A percentile compares a stretch with the other conserved stretches of the same genome.
Conservation (phyloP, 2,888 invertebrate species). For the Carpatolechia fugitivella region DNA sequence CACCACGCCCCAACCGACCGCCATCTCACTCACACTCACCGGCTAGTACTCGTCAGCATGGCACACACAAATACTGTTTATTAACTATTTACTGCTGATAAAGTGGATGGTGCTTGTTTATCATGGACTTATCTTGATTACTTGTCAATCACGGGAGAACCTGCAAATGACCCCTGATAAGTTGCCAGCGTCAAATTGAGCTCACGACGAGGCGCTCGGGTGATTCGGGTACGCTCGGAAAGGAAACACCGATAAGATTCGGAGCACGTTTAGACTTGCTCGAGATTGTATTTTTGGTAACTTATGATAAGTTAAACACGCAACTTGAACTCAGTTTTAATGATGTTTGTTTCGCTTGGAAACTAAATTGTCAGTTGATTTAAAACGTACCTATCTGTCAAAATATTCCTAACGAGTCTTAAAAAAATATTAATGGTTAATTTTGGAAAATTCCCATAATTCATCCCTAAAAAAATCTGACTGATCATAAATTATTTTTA, state of each 20-base stretch:
- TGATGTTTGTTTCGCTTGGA: too few relatives aligned
- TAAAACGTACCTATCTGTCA: too few relatives aligned
- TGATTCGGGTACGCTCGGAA: background rate
- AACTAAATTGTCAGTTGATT: too few relatives aligned
- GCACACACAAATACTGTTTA: constrained; percentile 49
- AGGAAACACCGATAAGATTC: constrained; percentile 16
- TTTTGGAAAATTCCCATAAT: too few relatives aligned
- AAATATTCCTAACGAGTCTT: too few relatives aligned
- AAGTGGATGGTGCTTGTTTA: constrained; percentile 29
- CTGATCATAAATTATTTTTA: too few relatives aligned
- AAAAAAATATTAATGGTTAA: too few relatives aligned
- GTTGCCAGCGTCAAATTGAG: constrained; percentile 6
- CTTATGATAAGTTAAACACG: too few relatives aligned
- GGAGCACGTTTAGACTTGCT: constrained; percentile 1
- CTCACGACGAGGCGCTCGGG: background rate
- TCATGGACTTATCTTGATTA: constrained; percentile 21
- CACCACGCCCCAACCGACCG: constrained; percentile 65
- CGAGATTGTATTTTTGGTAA: background rate
- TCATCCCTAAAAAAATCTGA: too few relatives aligned
- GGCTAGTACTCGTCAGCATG: constrained; percentile 75
- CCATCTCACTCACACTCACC: constrained; percentile 65
- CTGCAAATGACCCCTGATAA: constrained; percentile 14
- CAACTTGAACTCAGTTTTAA: too few relatives aligned
- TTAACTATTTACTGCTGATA: constrained; percentile 2
- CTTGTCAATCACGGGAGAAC: constrained; percentile 15